Percentiles rank a stretch among this genome's conserved stretches.
Conservation (phyloP, 2,888 invertebrate species). For the Sesamia inferens region DNA sequence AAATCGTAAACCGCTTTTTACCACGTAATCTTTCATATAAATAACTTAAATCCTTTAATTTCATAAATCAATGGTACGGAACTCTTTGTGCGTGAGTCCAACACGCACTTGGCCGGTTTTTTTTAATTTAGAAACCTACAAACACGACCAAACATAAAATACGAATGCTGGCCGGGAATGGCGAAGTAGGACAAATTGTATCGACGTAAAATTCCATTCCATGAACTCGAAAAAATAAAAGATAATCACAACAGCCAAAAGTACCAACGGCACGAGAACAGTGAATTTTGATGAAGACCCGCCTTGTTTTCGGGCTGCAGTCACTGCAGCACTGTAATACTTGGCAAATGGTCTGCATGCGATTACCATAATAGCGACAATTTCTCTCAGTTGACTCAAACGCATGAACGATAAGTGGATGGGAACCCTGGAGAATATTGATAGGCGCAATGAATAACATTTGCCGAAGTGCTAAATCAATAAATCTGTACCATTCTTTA, state of each 20-base stretch:
- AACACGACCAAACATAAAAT: constrained; percentile 36
- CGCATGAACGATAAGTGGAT: constrained; percentile 13
- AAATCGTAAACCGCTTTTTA: no score
- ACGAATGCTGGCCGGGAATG: constrained; percentile 18
- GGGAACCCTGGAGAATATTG: neutral
- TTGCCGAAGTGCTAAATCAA: constrained; percentile 1
- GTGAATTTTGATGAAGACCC: constrained; percentile 42
- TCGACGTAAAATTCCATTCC: constrained; percentile 19
- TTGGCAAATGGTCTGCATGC: constrained; percentile 50
- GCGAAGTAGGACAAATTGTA: constrained; percentile 38
- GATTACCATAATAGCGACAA: constrained; percentile 46
- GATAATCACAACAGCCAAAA: constrained; percentile 43
- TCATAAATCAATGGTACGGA: no score
- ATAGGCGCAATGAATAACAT: constrained; percentile 9
- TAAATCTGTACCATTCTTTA: neutral
- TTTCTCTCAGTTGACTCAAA: constrained; percentile 34
- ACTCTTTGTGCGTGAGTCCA: no score
- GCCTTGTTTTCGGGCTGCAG: constrained; percentile 45
- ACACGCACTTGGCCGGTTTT: no score
- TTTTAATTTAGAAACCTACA: neutral
- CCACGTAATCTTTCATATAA: no score
- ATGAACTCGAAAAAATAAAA: constrained; percentile 41
- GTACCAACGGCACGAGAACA: constrained; percentile 30
- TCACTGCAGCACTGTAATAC: constrained; percentile 44
- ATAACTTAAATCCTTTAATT: no score